phyloP scores from a whole-genome alignment of 2,888 invertebrate species.

The Gryllus longicercus region DNA sequence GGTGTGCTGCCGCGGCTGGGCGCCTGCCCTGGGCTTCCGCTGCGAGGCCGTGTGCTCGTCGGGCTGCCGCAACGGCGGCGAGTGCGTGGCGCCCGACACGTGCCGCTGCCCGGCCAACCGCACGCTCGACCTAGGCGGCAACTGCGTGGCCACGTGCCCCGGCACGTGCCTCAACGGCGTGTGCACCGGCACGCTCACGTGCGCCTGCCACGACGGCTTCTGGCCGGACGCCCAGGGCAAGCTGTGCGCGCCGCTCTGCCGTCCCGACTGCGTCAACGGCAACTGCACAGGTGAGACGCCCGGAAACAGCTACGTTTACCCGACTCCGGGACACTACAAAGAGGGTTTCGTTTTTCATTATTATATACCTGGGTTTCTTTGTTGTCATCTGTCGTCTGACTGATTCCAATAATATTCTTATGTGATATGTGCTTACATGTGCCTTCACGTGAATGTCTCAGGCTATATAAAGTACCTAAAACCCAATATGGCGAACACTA shows the following conservation, averaged over 20 bases:
- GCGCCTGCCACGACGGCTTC: constrained; percentile 35
- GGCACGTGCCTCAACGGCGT: constrained; percentile 65
- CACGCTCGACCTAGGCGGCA: constrained; percentile 52
- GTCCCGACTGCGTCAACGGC: constrained; percentile 58
- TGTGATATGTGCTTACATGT: too few species aligned
- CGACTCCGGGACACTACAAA: too few species aligned
- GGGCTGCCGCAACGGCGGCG: constrained; percentile 51
- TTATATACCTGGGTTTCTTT: too few species aligned
- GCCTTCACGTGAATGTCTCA: too few species aligned
- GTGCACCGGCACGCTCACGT: constrained; percentile 45
- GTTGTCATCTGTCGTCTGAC: too few species aligned
- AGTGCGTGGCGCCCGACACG: constrained; percentile 47
- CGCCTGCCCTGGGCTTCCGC: background rate
- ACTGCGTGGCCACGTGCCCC: constrained; percentile 65
- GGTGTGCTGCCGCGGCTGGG: constrained; percentile 3
- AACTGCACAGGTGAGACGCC: constrained; percentile 47
- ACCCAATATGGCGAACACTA: too few species aligned
- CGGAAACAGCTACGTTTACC: too few species aligned
- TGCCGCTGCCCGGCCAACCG: constrained; percentile 48
- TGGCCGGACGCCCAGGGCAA: constrained; percentile 23
- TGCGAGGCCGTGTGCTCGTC: constrained; percentile 39
- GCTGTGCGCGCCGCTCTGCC: constrained; percentile 34
- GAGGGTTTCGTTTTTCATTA: too few species aligned
- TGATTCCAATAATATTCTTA: too few species aligned
- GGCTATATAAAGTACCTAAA: too few species aligned